Base-by-base conservation (phyloP, 2,888 invertebrate species). In the Eristalis intricaria region DNA sequence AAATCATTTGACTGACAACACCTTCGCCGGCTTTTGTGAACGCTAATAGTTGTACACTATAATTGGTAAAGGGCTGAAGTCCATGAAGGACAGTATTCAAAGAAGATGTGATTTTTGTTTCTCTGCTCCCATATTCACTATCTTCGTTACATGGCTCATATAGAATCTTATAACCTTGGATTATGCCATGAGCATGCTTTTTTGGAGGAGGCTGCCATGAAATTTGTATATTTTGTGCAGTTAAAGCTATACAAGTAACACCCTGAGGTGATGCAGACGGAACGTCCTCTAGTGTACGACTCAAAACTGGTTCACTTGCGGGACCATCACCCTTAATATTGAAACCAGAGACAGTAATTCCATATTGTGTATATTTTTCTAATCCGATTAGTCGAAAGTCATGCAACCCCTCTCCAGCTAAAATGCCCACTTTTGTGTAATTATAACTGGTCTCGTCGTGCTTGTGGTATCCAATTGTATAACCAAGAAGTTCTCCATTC, bases 271-370 rank as follows among this genome's bases (percentile, higher is more conserved):
- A 94, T 0, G 95, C 95, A 89, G 96, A 96, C 0, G 96, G 96
- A 69, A 95, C 96, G 89, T 93, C 91, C 90, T 94, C 91, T 23
- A 93, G 82, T 0, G 93, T 93, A 56, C 92, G 92, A 2, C 91
- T 91, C 29, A 91, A 81, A 3, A 96, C 94, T 0, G 96, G 95
- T 7, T 95, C 94, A 4, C 96, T 96, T 0, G 95, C 94, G 0
- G 97, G 96, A 0, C 97, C 97, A 63, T 96, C 95, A 0, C 97
- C 97, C 43, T 96, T 96, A 0, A 95, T 95, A 92, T 97, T 97
- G 92, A 96, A 97, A 0, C 97, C 97, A 84, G 96, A 94, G 26
- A 97, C 96, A 1, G 96, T 95, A 10, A 97, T 95, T 76, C 96
- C 95, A 92, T 97, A 97, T 70, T 96, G 95, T 0, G 97, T 97